Conservation (phyloP, 1,140 invertebrate species). For the Meteorus sp. region DNA sequence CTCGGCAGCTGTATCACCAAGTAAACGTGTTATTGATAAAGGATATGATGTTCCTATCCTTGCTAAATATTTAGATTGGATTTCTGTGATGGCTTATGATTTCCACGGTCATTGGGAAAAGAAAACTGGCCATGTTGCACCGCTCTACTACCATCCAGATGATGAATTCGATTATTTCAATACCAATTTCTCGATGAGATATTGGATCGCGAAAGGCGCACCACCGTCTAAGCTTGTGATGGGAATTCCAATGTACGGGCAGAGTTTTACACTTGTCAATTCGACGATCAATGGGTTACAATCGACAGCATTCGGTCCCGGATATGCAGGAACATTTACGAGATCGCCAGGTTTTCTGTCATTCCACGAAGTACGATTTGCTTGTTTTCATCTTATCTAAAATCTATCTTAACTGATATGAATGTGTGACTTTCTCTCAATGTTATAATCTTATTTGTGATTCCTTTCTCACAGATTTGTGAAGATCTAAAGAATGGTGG, state of each 20-base stretch:
- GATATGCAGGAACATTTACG: constrained; percentile 78
- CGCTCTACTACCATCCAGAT: constrained; percentile 72
- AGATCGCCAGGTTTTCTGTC: constrained; percentile 78
- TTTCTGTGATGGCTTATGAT: constrained; percentile 85
- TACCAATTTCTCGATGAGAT: constrained; percentile 79
- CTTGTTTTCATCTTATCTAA: constrained; percentile 23
- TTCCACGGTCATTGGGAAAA: constrained; percentile 86
- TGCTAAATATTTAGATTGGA: constrained; percentile 78
- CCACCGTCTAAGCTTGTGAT: constrained; percentile 75
- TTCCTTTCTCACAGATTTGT: constrained; percentile 62
- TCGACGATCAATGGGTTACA: constrained; percentile 65
- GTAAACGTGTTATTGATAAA: constrained; percentile 57
- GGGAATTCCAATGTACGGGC: constrained; percentile 84
- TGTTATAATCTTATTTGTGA: constrained; percentile 1
- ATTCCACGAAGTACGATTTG: constrained; percentile 75
- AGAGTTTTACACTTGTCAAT: constrained; percentile 73
- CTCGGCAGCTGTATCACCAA: constrained; percentile 65
- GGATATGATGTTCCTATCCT: constrained; percentile 77
- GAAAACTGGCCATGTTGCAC: constrained; percentile 78
- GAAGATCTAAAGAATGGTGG: constrained; percentile 62
- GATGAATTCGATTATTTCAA: constrained; percentile 75
- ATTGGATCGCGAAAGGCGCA: constrained; percentile 79
- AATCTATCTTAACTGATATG: not conserved
- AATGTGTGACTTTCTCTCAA: not conserved
- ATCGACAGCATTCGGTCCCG: constrained; percentile 71